Evolutionary conservation across 30 jellyfish, hydroid and myxozoan species (phyloP), one percentile per base, ranked within the genome.

Genomic region (Pseudorhiza aurosa): DNA sequence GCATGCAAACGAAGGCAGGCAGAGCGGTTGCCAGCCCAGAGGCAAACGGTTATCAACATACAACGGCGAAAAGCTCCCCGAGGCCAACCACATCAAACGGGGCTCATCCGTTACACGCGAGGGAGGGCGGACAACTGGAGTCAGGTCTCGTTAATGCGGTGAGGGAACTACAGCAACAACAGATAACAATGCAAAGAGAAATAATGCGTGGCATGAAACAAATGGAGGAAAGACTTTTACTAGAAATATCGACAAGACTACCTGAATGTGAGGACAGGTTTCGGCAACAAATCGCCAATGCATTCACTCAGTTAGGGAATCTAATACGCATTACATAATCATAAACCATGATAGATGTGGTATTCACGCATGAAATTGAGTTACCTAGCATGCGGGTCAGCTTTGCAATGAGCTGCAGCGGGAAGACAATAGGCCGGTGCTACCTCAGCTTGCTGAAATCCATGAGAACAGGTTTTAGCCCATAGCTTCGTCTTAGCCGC

Each of bases 141-240:
- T 50, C 91, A 25, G 77, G 71, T 39, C 57, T 80, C 32, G 77
- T 65, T 4, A 62, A 80, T 33, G 91, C 91, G 0, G 91, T 80
- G 26, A 42, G 91, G 19, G 91, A 80, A 58, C 71, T 80, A 51
- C 91, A 80, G 51, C 83, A 80, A 65, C 91, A 80, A 65, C 91
- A 80, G 25, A 80, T 80, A 12, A 65, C 91, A 44, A 80, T 80
- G 91, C 91, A 80, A 57, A 35, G 91, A 8, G 91, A 80, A 22
- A 11, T 80, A 27, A 31, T 40, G 56, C 42, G 91, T 18, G 50
- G 72, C 42, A 65, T 80, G 78, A 80, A 80, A 19, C 91, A 64
- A 33, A 80, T 65, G 91, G 91, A 80, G 39, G 91, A 80, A 32
- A 25, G 91, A 31, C 46, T 80, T 45, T 36, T 80, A 43, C 36